phyloP scores from a whole-genome alignment of 1,140 invertebrate genomes.

The Meloidogyne exigua region DNA sequence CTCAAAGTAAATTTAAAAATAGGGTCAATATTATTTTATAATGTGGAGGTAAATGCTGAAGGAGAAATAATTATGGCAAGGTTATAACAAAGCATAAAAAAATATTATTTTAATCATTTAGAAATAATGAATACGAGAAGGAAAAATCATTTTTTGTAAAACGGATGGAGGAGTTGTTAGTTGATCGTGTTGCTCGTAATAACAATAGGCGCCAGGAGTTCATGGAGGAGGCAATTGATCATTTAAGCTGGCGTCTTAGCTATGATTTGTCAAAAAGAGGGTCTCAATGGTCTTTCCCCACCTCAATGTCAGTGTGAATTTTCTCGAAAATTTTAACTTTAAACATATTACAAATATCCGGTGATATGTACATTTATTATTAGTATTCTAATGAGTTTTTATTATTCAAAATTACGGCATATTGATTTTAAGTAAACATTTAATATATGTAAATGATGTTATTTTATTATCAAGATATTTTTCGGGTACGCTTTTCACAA shows the following conservation, averaged over 20 bases:
- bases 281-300: slow-evolving; percentile 43
- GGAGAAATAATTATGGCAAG: neutral
- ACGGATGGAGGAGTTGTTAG: slow-evolving; percentile 50
- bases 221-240: slow-evolving; percentile 51
- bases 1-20: neutral
- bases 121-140: slow-evolving; percentile 30
- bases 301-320: slow-evolving; percentile 27
- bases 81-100: neutral
- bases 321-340: neutral
- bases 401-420: no score
- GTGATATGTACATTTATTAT: no score
- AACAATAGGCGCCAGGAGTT: slow-evolving; percentile 28
- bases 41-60: neutral
- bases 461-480: slow-evolving; percentile 38
- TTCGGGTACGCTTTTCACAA: slow-evolving; percentile 59
- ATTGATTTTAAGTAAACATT: no score
- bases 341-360: no score
- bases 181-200: slow-evolving; percentile 32
- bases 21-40: slow-evolving; percentile 5
- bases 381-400: no score
- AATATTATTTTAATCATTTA: slow-evolving; percentile 16
- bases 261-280: slow-evolving; percentile 9
- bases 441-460: no score
- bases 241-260: slow-evolving; percentile 36
- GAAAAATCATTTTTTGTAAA: slow-evolving; percentile 50